Conservation (phyloP, 1,140 invertebrate genomes). For the Aphaenogaster floridana region DNA sequence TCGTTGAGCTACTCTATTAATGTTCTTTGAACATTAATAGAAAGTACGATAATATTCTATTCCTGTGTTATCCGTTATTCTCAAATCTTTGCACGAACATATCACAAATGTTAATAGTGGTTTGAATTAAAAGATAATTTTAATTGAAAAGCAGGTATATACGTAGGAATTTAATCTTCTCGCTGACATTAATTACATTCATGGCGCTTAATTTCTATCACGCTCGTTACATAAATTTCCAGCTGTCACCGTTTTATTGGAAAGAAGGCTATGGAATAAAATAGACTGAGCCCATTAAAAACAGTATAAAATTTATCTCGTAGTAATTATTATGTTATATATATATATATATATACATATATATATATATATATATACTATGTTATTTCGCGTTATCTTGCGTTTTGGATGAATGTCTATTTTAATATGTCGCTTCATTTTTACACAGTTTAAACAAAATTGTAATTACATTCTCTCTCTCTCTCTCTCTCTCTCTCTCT, state of each 20-base stretch:
- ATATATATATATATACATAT: neutral
- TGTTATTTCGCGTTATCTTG: neutral
- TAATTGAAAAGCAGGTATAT: neutral
- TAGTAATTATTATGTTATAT: neutral
- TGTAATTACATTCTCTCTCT: neutral
- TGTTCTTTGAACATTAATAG: conserved; percentile 47
- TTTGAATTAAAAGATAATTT: conserved; percentile 32
- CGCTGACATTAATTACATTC: conserved; percentile 28
- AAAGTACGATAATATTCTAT: conserved; percentile 27
- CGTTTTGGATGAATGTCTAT: neutral
- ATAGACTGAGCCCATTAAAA: neutral
- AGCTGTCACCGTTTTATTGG: neutral
- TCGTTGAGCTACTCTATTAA: conserved; percentile 22
- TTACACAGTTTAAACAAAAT: neutral
- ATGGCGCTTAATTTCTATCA: conserved; percentile 10
- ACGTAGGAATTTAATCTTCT: conserved; percentile 24
- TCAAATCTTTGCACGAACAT: conserved; percentile 7
- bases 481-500: neutral
- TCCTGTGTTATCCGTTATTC: neutral
- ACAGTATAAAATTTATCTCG: conserved; percentile 11
- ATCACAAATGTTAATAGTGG: neutral
- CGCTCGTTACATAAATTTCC: conserved; percentile 19
- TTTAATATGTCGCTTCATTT: neutral
- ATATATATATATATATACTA: neutral
- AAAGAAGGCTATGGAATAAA: neutral